phyloP scores from a whole-genome alignment of 1,140 invertebrate genomes.

The Portunus trituberculatus region DNA sequence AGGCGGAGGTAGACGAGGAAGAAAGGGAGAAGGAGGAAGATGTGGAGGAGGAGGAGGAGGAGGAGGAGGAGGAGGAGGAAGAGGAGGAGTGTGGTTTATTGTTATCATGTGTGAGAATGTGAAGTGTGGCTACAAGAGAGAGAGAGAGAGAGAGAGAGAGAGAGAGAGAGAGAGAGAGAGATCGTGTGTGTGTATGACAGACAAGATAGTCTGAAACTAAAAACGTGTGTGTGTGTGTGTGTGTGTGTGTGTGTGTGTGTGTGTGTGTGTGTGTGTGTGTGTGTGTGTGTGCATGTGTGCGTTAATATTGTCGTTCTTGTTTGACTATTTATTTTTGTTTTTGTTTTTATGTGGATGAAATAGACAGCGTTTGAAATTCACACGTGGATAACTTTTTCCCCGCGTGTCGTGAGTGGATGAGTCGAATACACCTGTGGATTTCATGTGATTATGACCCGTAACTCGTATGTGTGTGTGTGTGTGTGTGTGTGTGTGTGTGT shows the following conservation, averaged over 20 bases:
- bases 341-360: no score
- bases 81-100: not conserved
- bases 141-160: slow-evolving; percentile 29
- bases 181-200: not conserved
- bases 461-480: not conserved
- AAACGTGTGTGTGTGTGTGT: not conserved
- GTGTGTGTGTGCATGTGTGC: not conserved
- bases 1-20: not conserved
- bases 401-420: no score
- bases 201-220: no score
- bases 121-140: not conserved
- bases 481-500: not conserved
- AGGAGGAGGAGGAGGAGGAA: not conserved
- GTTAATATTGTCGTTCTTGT: no score
- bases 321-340: no score
- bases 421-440: no score
- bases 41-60: not conserved
- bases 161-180: slow-evolving; percentile 37
- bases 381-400: no score
- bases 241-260: slow-evolving; percentile 24
- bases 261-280: slow-evolving; percentile 27
- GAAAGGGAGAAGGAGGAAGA: not conserved
- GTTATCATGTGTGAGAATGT: not conserved
- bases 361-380: no score
- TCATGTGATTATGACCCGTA: no score